Evolutionary conservation across 2,113 vertebrate species (phyloP).

Genomic region (Rhynchomys soricoides): DNA sequence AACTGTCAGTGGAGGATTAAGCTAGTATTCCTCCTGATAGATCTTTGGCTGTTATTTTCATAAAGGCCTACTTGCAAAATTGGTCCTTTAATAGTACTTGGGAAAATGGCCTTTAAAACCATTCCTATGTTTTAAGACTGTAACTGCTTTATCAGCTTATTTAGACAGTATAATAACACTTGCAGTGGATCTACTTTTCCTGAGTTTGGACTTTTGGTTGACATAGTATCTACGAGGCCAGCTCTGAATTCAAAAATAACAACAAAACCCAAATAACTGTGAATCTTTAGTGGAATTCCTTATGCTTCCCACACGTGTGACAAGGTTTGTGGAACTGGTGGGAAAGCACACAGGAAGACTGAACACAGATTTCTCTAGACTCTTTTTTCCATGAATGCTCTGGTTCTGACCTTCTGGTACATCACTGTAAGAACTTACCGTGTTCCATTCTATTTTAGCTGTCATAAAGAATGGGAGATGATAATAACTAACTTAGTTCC

Average conservation of each 20-base stretch:
- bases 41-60: neutral
- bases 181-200: neutral
- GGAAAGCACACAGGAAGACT: neutral
- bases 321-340: constrained; percentile 17
- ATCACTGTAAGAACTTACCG: neutral
- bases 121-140: constrained; percentile 9
- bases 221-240: neutral
- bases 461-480: constrained; percentile 12
- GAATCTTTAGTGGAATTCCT: neutral
- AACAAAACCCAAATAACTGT: neutral
- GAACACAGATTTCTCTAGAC: neutral
- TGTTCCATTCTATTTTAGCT: constrained; percentile 20
- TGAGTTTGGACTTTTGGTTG: neutral
- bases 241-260: neutral
- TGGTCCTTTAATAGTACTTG: neutral
- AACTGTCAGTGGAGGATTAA: neutral
- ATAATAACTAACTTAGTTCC: constrained; percentile 45
- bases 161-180: neutral
- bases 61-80: neutral
- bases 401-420: constrained; percentile 25
- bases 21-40: neutral
- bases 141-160: neutral
- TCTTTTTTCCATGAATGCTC: neutral
- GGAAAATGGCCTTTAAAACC: constrained; percentile 31
- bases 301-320: neutral